phyloP scores from a whole-genome alignment of 1,140 invertebrate genomes.

The Drosophila nasuta region DNA sequence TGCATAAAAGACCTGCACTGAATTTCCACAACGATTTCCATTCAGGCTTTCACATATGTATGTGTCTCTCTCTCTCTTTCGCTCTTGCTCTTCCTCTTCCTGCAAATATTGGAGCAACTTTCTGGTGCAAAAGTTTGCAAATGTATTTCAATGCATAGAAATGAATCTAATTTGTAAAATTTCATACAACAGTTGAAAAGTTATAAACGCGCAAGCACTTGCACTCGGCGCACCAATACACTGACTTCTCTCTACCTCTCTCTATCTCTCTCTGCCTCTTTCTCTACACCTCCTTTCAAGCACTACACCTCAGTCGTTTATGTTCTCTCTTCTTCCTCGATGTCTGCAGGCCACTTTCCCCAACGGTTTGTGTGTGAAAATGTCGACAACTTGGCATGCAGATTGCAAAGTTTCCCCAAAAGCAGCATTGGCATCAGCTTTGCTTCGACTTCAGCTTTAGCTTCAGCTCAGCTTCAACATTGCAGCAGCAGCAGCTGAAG shows the following conservation, averaged over 20 bases:
- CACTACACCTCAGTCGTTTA: constrained; percentile 16
- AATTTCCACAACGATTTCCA: constrained; percentile 30
- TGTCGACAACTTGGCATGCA: constrained; percentile 82
- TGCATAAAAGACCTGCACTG: constrained; percentile 45
- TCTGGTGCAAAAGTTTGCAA: constrained; percentile 79
- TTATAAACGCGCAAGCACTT: constrained; percentile 81
- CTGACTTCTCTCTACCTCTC: not conserved
- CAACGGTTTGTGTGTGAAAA: constrained; percentile 78
- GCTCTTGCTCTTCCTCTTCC: not conserved
- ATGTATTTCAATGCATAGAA: constrained; percentile 84
- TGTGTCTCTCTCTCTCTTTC: not conserved
- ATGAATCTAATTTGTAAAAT: constrained; percentile 84
- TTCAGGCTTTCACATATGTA: constrained; percentile 5
- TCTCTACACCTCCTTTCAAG: not conserved
- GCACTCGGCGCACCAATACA: constrained; percentile 64
- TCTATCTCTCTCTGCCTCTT: not conserved
- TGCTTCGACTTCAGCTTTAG: constrained; percentile 31
- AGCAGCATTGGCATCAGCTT: constrained; percentile 45
- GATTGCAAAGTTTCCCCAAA: constrained; percentile 78
- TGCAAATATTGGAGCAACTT: constrained; percentile 78
- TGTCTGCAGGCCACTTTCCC: constrained; percentile 45
- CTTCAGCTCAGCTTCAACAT: constrained; percentile 35
- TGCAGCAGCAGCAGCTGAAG: constrained; percentile 42
- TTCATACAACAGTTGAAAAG: constrained; percentile 83
- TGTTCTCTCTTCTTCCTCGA: not conserved